Percentiles rank a stretch among this genome's conserved stretches.
Evolutionary conservation across 2,113 vertebrate species (phyloP).

Genomic region (Chaenocephalus aceratus): DNA sequence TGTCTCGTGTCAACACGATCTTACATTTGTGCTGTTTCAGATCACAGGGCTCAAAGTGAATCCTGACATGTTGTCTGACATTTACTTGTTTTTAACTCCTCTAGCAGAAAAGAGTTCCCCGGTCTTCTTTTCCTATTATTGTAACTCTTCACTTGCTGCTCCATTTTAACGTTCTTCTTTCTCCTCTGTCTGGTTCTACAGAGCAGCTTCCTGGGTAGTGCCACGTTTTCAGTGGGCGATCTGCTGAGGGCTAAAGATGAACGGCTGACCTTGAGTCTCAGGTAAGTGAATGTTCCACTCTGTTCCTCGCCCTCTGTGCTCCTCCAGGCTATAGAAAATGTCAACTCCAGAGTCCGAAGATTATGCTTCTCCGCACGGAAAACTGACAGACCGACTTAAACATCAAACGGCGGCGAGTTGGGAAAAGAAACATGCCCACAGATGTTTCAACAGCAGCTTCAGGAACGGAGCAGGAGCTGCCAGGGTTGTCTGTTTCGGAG

Average conservation of each 20-base stretch:
- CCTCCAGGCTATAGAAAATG: conserved; percentile 22
- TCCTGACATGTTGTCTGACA: not conserved
- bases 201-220: conserved; percentile 92
- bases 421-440: conserved; percentile 18
- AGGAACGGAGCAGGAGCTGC: conserved; percentile 38
- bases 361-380: conserved; percentile 13
- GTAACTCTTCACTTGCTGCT: not conserved
- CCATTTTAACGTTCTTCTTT: not conserved
- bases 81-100: not conserved
- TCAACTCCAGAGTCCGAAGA: conserved; percentile 36
- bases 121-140: not conserved
- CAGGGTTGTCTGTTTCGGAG: conserved; percentile 49
- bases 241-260: conserved; percentile 93
- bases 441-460: conserved; percentile 34
- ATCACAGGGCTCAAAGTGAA: conserved; percentile 2
- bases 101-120: not conserved
- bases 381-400: conserved; percentile 40
- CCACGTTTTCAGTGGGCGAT: conserved; percentile 92
- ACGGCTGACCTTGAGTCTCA: conserved; percentile 90
- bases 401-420: conserved; percentile 32
- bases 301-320: not conserved
- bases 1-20: not conserved
- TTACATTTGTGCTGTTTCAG: not conserved
- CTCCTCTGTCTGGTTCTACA: conserved; percentile 78
- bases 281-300: conserved; percentile 81